Percentiles rank a stretch among this genome's conserved stretches.
phyloP scores from a whole-genome alignment of 2,113 vertebrate species.

The Grammatotria lemairii region DNA sequence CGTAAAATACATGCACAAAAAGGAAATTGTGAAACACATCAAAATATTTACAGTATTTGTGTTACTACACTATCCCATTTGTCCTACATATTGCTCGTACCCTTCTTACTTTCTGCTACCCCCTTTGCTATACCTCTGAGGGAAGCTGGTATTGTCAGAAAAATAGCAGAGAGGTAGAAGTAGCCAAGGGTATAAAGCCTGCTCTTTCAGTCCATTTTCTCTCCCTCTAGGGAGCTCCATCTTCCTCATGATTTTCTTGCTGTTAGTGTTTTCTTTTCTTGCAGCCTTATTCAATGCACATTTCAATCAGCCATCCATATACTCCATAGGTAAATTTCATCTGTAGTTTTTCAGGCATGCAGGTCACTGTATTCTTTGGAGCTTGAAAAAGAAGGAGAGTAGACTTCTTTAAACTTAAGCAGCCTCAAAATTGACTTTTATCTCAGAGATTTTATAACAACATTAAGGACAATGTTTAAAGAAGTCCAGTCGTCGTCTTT shows the following conservation, averaged over 20 bases:
- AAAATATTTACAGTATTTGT: background rate
- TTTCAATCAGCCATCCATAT: background rate
- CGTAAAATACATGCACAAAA: background rate
- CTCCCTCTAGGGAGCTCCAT: background rate
- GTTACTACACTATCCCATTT: background rate
- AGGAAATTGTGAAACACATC: background rate
- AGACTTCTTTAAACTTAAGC: background rate
- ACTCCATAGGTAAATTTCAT: background rate
- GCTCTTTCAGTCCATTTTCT: background rate
- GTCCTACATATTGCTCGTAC: background rate
- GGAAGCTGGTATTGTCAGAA: background rate
- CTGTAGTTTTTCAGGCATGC: background rate
- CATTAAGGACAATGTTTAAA: background rate
- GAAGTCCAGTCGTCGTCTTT: background rate
- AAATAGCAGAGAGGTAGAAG: background rate
- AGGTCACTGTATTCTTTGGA: background rate
- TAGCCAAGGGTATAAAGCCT: background rate
- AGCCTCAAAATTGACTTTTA: background rate
- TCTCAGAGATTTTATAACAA: background rate
- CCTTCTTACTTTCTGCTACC: background rate
- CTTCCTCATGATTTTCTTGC: background rate
- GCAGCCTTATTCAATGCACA: background rate
- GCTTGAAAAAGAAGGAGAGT: background rate
- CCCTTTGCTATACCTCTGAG: background rate
- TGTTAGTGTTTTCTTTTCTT: background rate